These are phyloP conservation scores for Chloroceryle amazona DNA, from an alignment of 2,797 vertebrate species.

Conservation along the genomic window DNA sequence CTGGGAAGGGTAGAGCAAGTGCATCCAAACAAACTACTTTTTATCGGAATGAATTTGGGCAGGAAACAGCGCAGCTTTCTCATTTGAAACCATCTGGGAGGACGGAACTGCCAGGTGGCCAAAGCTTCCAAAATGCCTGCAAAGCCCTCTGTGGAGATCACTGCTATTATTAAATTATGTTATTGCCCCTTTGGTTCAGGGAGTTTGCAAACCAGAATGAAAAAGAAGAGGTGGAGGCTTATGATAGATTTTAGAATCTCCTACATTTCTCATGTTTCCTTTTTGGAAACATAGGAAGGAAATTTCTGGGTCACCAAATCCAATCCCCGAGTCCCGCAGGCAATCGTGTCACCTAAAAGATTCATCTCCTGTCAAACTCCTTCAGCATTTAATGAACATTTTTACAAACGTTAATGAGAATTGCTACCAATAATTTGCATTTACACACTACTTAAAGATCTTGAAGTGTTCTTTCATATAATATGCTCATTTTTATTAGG, in stretches of 20 bases:
- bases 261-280: background rate
- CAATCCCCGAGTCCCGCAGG: background rate
- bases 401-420: constrained; percentile 52
- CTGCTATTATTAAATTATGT: background rate
- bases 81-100: background rate
- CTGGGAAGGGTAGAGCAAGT: background rate
- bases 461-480: constrained; percentile 58
- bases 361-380: background rate
- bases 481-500: constrained; percentile 55
- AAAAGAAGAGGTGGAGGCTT: background rate
- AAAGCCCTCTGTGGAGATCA: background rate
- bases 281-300: background rate
- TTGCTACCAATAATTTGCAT: constrained; percentile 48
- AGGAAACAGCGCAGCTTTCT: background rate
- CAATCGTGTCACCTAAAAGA: background rate
- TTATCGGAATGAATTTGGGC: background rate
- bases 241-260: background rate
- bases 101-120: background rate
- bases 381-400: constrained; percentile 8
- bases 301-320: background rate
- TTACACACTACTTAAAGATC: constrained; percentile 57
- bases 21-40: background rate
- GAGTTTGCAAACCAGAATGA: background rate
- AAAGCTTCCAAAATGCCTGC: background rate
- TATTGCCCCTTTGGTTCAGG: background rate